Percentiles rank a stretch among this genome's conserved stretches.
Conservation (phyloP, 2,888 invertebrate species). For the Drosophila emarginata region DNA sequence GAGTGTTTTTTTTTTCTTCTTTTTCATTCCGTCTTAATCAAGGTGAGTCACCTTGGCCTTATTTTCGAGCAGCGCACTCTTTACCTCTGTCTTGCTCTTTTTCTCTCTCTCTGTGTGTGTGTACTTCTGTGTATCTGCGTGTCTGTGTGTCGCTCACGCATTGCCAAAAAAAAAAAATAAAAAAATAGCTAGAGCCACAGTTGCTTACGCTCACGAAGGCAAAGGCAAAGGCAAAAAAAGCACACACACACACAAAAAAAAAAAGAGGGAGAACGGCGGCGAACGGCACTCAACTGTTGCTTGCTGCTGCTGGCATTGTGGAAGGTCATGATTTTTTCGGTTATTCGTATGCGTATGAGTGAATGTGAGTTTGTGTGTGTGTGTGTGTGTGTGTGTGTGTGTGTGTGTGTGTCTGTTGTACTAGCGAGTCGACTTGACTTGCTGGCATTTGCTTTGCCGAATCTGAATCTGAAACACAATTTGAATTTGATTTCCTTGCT, state of each 20-base stretch:
- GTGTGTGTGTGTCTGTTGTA: constrained; percentile 17
- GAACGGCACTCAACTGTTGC: constrained; percentile 50
- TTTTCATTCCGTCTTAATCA: constrained; percentile 80
- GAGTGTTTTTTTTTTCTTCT: constrained; percentile 46
- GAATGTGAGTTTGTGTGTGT: constrained; percentile 17
- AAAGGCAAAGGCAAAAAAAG: constrained; percentile 30
- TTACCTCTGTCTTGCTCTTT: constrained; percentile 30
- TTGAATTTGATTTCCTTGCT: constrained; percentile 57
- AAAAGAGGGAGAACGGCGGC: constrained; percentile 33
- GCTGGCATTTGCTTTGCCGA: constrained; percentile 51
- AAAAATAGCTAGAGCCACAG: constrained; percentile 41
- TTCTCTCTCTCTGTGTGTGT: constrained; percentile 4
- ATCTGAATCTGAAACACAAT: constrained; percentile 24
- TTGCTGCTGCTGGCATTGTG: constrained; percentile 78
- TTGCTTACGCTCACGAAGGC: constrained; percentile 56
- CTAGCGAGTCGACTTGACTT: constrained; percentile 36
- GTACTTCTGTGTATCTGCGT: constrained; percentile 19
- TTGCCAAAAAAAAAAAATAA: constrained; percentile 60
- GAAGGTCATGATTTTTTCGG: constrained; percentile 80
- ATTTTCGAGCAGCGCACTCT: constrained; percentile 78
- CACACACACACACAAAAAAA: constrained; percentile 8
- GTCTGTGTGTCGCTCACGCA: constrained; percentile 58
- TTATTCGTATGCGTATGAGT: constrained; percentile 18
- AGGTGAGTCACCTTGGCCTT: constrained; percentile 82
- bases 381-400: too few relatives aligned